Evolutionary conservation across 2,888 invertebrate species (phyloP).

Genomic region (Drosophila dives): DNA sequence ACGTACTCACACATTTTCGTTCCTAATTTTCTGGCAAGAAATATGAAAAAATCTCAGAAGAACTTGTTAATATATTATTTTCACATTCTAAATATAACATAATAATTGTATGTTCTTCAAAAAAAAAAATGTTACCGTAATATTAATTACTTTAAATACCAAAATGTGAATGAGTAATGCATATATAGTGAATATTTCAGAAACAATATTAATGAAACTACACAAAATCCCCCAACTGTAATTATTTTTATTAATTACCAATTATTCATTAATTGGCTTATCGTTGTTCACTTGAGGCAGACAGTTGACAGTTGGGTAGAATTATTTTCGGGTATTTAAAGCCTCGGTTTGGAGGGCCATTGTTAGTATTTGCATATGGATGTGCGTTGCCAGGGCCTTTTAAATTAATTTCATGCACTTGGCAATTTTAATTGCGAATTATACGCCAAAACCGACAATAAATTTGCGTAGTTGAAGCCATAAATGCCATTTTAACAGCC

Average conservation of each 20-base stretch:
- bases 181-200: neutral
- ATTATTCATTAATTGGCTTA: slow-evolving; percentile 8
- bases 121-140: neutral
- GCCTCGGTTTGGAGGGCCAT: slow-evolving; percentile 15
- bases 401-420: slow-evolving; percentile 74
- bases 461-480: slow-evolving; percentile 67
- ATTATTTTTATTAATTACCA: slow-evolving; percentile 11
- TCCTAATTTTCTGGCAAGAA: neutral
- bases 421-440: slow-evolving; percentile 74
- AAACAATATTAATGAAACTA: neutral
- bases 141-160: neutral
- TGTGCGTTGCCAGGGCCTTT: slow-evolving; percentile 53
- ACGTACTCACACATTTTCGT: neutral
- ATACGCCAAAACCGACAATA: slow-evolving; percentile 65
- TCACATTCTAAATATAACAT: neutral
- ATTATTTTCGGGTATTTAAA: slow-evolving; percentile 3
- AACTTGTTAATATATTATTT: neutral
- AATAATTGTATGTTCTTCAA: neutral
- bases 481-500: slow-evolving; percentile 70
- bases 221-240: slow-evolving; percentile 20
- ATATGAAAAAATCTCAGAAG: neutral
- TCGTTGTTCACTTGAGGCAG: slow-evolving; percentile 7
- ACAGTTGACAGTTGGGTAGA: slow-evolving; percentile 9
- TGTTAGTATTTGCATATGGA: slow-evolving; percentile 32
- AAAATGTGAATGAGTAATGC: neutral